Percentiles rank a stretch among this genome's conserved stretches.
phyloP scores from a whole-genome alignment of 2,797 vertebrate genomes.

The Chelon labrosus region DNA sequence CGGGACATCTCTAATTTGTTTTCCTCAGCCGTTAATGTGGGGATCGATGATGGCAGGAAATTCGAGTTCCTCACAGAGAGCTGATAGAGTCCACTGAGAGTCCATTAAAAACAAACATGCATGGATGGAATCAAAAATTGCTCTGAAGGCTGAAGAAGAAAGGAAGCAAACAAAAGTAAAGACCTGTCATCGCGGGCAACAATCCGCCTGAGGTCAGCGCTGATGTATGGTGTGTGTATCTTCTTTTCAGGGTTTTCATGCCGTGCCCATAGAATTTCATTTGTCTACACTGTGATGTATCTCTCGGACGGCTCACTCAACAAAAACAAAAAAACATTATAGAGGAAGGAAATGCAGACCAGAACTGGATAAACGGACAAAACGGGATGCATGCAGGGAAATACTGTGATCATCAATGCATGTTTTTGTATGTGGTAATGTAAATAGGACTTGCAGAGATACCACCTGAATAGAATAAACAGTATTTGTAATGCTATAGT shows the following conservation, averaged over 20 bases:
- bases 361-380: background rate
- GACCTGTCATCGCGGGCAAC: constrained; percentile 33
- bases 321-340: background rate
- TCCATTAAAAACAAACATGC: constrained; percentile 26
- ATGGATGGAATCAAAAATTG: constrained; percentile 13
- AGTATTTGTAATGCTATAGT: background rate
- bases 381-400: background rate
- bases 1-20: too few relatives aligned
- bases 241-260: constrained; percentile 12
- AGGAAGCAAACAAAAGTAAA: constrained; percentile 46
- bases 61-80: constrained; percentile 15
- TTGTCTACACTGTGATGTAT: constrained; percentile 18
- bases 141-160: constrained; percentile 29
- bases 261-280: constrained; percentile 16
- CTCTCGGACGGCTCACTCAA: background rate
- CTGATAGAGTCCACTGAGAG: constrained; percentile 27
- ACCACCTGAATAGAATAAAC: background rate
- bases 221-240: constrained; percentile 32
- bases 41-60: constrained; percentile 29
- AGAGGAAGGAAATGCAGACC: background rate
- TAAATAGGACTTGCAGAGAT: background rate
- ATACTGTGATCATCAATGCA: background rate
- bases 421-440: background rate
- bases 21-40: background rate
- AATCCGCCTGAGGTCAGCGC: constrained; percentile 29